Evolutionary conservation across 2,888 invertebrate species (phyloP).

Genomic region (Carpatolechia fugitivella): DNA sequence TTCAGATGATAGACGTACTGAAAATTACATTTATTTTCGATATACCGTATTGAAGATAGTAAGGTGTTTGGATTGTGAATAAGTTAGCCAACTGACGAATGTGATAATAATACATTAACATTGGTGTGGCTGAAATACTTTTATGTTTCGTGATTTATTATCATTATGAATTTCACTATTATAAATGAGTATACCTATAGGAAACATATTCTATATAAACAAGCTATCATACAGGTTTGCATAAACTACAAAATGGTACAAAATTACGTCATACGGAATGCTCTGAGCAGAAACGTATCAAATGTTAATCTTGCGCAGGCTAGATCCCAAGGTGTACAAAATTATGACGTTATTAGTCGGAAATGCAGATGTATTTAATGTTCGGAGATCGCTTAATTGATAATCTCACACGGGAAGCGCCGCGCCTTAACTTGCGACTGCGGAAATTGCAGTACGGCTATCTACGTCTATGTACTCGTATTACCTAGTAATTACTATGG

Average conservation of each 20-base stretch:
- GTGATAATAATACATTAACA: no score
- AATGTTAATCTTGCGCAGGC: neutral
- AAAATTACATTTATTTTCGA: neutral
- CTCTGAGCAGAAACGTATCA: no score
- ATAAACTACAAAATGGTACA: no score
- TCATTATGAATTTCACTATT: no score
- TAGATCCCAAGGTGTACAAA: neutral
- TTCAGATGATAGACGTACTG: constrained; percentile 5
- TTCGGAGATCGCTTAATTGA: constrained; percentile 9
- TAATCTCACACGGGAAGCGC: constrained; percentile 25
- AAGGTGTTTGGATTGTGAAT: no score
- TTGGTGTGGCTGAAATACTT: no score
- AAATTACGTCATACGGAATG: no score
- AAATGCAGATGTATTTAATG: constrained; percentile 10
- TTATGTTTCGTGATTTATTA: no score
- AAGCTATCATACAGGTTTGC: no score
- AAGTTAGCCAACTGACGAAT: no score
- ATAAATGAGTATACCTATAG: no score
- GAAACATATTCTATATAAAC: no score
- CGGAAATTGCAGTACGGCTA: constrained; percentile 37
- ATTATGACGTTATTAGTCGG: neutral
- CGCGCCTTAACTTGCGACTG: constrained; percentile 26
- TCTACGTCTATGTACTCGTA: constrained; percentile 17
- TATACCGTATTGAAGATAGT: neutral
- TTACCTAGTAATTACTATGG: constrained; percentile 21